phyloP scores from a whole-genome alignment of 2,888 invertebrate species.

The Caenorhabditis sp. region DNA sequence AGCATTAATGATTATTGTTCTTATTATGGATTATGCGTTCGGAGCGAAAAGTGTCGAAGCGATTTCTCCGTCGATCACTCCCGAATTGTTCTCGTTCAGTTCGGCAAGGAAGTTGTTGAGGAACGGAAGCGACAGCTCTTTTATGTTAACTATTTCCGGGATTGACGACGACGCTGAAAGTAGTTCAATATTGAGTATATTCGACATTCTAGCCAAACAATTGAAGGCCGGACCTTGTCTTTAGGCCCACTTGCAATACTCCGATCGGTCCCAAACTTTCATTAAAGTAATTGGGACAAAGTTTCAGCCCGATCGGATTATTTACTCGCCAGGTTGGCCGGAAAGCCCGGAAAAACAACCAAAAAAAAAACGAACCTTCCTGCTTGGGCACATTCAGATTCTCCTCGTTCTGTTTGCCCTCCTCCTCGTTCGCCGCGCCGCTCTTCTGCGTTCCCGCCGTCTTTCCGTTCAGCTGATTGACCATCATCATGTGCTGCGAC shows the following conservation, averaged over 20 bases:
- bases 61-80: conserved; percentile 42
- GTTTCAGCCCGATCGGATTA: too few relatives aligned
- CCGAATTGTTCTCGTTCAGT: conserved; percentile 32
- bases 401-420: conserved; percentile 39
- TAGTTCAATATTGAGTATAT: too few relatives aligned
- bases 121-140: conserved; percentile 65
- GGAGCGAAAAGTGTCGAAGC: conserved; percentile 8
- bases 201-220: too few relatives aligned
- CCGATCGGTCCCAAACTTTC: too few relatives aligned
- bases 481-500: conserved; percentile 63
- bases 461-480: conserved; percentile 12
- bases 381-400: conserved; percentile 28
- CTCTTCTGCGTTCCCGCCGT: neutral
- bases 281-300: too few relatives aligned
- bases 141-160: conserved; percentile 67
- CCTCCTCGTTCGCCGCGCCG: neutral
- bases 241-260: too few relatives aligned
- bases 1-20: too few relatives aligned
- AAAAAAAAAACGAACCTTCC: conserved; percentile 16
- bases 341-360: too few relatives aligned
- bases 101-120: conserved; percentile 60
- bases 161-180: conserved; percentile 24
- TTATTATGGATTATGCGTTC: conserved; percentile 20
- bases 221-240: neutral
- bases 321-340: too few relatives aligned